Percentiles rank a stretch among this genome's conserved stretches.
Evolutionary conservation across 2,797 vertebrate genomes (phyloP).

Genomic region (Synanceia verrucosa): DNA sequence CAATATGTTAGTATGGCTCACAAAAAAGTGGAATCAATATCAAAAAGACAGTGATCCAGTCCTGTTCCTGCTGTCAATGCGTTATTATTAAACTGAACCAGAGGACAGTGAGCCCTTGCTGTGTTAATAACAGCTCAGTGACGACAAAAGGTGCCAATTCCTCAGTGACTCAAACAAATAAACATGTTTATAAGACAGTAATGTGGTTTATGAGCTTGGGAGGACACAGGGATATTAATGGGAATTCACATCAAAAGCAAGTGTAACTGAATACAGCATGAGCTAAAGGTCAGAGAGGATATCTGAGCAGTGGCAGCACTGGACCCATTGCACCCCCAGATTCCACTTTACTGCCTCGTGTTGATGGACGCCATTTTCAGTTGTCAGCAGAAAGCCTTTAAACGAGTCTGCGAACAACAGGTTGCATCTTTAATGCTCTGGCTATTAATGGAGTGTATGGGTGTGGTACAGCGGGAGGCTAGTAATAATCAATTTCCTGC

Average conservation of each 20-base stretch:
- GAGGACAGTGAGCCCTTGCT: conserved; percentile 40
- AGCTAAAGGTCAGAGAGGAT: conserved; percentile 46
- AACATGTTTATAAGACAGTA: conserved; percentile 51
- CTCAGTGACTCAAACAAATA: conserved; percentile 43
- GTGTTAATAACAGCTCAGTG: conserved; percentile 37
- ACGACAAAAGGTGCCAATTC: conserved; percentile 19
- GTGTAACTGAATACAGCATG: conserved; percentile 14
- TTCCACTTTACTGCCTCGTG: conserved; percentile 29
- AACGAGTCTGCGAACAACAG: conserved; percentile 69
- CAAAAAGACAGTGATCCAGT: conserved; percentile 32
- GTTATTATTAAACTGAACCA: conserved; percentile 46
- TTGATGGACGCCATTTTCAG: conserved; percentile 24
- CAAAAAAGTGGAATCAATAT: conserved; percentile 3
- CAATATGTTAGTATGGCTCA: background rate
- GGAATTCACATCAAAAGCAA: conserved; percentile 38
- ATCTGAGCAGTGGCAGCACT: conserved; percentile 14
- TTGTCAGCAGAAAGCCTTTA: conserved; percentile 44
- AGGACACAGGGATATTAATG: conserved; percentile 35
- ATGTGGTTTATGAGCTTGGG: conserved; percentile 44
- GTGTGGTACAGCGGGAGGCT: conserved; percentile 73
- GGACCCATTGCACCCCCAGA: conserved; percentile 10
- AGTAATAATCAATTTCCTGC: conserved; percentile 85
- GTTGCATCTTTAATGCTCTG: conserved; percentile 74
- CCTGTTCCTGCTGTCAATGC: conserved; percentile 24
- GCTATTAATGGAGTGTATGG: conserved; percentile 76